A percentile compares a stretch with the other conserved stretches of the same genome.
Conservation (phyloP, 2,113 vertebrate species). For the Regulus satrapa region DNA sequence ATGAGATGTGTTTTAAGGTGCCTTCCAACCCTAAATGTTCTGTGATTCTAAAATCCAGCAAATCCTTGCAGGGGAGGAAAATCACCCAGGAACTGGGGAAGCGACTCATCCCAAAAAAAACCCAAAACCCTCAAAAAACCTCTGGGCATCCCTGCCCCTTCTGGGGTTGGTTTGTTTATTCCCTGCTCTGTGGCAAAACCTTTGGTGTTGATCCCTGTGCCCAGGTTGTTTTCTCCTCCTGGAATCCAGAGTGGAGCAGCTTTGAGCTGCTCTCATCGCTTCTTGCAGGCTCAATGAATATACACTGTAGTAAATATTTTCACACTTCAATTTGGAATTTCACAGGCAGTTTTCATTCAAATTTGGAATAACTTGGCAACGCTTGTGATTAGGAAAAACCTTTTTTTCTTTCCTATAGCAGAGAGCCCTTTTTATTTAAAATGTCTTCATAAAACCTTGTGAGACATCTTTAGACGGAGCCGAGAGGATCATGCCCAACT, state of each 20-base stretch:
- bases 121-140: too few relatives aligned
- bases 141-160: background rate
- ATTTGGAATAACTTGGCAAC: background rate
- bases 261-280: background rate
- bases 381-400: background rate
- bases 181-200: background rate
- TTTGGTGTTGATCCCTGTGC: background rate
- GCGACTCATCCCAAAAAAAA: background rate
- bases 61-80: background rate
- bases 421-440: background rate
- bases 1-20: background rate
- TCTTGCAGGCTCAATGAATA: background rate
- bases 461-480: background rate
- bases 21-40: background rate
- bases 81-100: background rate
- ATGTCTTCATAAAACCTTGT: background rate
- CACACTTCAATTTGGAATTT: background rate
- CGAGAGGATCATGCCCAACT: background rate
- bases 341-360: background rate
- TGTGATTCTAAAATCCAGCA: background rate
- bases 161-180: background rate
- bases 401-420: background rate
- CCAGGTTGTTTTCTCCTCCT: background rate
- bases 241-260: background rate
- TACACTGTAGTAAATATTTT: background rate